Evolutionary conservation across 2,113 vertebrate genomes (phyloP), one percentile per base, ranked within the genome.

Genomic region (Calonectris borealis): DNA sequence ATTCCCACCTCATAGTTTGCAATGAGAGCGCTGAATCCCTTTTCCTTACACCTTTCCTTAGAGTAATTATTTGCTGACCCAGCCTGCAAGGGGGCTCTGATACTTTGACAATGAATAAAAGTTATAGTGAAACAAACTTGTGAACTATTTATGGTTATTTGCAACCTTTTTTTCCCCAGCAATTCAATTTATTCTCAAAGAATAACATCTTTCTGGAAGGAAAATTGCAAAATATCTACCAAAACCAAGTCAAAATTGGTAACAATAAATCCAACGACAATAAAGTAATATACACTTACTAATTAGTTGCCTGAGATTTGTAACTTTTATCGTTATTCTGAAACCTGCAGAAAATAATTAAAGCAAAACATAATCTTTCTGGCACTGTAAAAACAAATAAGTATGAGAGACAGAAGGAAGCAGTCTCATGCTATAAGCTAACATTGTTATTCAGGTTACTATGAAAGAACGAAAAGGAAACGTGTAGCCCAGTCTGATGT

Each of bases 141-240:
- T 48, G 49, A 90, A 48, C 12, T 52, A 22, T 27, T 64, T 54
- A 31, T 16, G 5, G 9, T 27, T 42, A 68, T 60, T 69, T 44
- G 9, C 26, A 65, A 44, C 48, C 3, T 78, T 19, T 27, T 4
- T 13, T 8, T 0, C 3, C 3, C 19, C 34, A 48, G 16, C 11
- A 70, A 58, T 64, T 68, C 8, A 21, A n/a, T 46, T 73, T 42
- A 34, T 52, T 73, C 51, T 87, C n/a, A 34, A 79, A 78, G 18
- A 51, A 19, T 20, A 68, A 36, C 17, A 25, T 62, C 3, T 49
- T 60, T 75, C 26, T 46, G 11, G 49, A 58, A 87, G 27, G 21
- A 36, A n/a, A 66, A 61, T 16, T 72, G 65, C 34, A 73, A 90
- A 86, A 11, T 49, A 48, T 11, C 22, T 52, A 48, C 16, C 8